phyloP scores from a whole-genome alignment of 2,113 vertebrate genomes.

The Microcebus lehilahytsara region DNA sequence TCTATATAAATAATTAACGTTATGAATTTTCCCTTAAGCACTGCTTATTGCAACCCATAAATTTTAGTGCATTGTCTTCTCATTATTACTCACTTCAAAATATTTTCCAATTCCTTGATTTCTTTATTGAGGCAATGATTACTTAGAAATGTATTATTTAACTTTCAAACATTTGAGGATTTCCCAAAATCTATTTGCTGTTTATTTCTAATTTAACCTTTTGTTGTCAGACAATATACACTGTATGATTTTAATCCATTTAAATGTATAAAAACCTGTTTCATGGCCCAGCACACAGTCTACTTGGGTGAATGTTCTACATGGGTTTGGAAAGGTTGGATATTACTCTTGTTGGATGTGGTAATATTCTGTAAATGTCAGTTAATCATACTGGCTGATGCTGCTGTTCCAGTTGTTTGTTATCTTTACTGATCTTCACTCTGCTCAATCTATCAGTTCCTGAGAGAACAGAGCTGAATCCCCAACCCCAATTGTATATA shows the following conservation, averaged over 20 bases:
- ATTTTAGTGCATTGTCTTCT: not conserved
- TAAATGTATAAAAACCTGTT: not conserved
- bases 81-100: not conserved
- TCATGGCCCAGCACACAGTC: accelerated
- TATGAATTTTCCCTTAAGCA: too few species aligned
- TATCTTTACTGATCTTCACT: accelerated
- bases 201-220: not conserved
- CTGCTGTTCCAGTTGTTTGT: accelerated
- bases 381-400: not conserved
- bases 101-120: not conserved
- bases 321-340: not conserved
- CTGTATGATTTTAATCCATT: not conserved
- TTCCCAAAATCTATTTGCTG: not conserved
- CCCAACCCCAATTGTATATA: accelerated
- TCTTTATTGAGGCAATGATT: not conserved
- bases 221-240: not conserved
- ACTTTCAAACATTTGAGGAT: not conserved
- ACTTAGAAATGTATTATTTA: not conserved
- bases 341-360: too few species aligned
- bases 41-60: not conserved
- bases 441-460: accelerated
- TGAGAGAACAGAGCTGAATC: accelerated
- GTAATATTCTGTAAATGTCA: too few species aligned
- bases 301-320: not conserved
- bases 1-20: not conserved